Percentiles rank a stretch among this genome's conserved stretches.
These are phyloP conservation scores for Sebastes reedi DNA, from an alignment of 2,797 vertebrate genomes.

Conservation along the genomic window DNA sequence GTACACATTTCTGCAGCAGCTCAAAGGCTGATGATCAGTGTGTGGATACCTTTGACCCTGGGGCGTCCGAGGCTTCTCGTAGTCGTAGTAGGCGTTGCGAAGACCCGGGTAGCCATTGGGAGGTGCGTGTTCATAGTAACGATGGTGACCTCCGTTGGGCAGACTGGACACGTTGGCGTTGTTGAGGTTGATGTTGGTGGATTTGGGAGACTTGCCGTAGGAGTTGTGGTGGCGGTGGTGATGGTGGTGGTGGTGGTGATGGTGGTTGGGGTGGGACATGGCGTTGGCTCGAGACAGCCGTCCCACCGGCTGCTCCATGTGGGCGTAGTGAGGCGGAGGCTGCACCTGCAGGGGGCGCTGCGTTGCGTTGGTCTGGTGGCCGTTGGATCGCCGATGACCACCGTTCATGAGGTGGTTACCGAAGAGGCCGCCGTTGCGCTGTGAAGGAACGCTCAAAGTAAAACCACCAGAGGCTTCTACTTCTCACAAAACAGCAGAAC, in stretches of 20 bases:
- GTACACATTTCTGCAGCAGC: background rate
- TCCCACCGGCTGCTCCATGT: constrained; percentile 88
- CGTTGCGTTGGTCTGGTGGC: constrained; percentile 95
- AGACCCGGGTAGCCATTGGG: constrained; percentile 86
- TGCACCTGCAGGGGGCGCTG: constrained; percentile 96
- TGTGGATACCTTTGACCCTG: constrained; percentile 91
- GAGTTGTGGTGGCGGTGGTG: constrained; percentile 92
- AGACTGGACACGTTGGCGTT: constrained; percentile 96
- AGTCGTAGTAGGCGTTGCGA: constrained; percentile 82
- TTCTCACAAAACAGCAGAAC: constrained; percentile 2
- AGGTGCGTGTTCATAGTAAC: constrained; percentile 85
- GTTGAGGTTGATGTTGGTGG: constrained; percentile 99
- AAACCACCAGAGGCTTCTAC: constrained; percentile 49
- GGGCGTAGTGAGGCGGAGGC: constrained; percentile 89
- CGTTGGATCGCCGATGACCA: constrained; percentile 90
- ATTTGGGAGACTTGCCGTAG: constrained; percentile 93
- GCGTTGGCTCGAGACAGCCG: constrained; percentile 83
- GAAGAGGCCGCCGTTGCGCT: constrained; percentile 97
- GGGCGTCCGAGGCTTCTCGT: constrained; percentile 87
- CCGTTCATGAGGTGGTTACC: constrained; percentile 96
- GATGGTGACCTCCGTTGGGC: constrained; percentile 89
- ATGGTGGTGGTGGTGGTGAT: constrained; percentile 84
- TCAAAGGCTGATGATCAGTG: background rate
- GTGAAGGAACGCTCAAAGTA: constrained; percentile 79
- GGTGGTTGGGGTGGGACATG: constrained; percentile 79